A percentile compares a stretch with the other conserved stretches of the same genome.
phyloP scores from a whole-genome alignment of 2,113 vertebrate species.

The Ploceus nigricollis region DNA sequence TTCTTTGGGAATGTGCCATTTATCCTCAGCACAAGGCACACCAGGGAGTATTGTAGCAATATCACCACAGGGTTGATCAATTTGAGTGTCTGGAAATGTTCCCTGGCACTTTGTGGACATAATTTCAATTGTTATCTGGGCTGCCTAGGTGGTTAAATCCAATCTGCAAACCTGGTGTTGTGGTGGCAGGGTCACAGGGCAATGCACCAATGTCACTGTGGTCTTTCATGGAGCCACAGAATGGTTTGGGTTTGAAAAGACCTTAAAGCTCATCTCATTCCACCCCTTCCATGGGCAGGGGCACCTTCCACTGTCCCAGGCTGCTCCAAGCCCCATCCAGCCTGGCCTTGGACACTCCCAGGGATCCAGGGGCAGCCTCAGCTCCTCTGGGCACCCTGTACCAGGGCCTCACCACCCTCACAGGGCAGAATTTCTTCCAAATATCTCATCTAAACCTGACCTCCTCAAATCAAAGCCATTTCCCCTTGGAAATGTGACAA shows the following conservation, averaged over 20 bases:
- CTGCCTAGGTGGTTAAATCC: fast-evolving
- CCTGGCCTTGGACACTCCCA: background rate
- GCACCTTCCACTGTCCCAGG: fast-evolving
- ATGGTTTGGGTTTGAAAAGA: background rate
- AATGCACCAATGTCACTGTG: fast-evolving
- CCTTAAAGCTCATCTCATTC: fast-evolving
- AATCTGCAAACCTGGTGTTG: background rate
- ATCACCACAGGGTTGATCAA: fast-evolving
- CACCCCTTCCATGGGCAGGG: background rate
- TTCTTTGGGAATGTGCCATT: background rate
- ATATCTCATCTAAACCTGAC: background rate
- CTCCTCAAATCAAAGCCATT: background rate
- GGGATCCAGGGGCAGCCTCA: background rate
- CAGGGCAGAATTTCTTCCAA: fast-evolving
- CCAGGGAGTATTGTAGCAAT: background rate
- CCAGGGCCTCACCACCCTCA: fast-evolving
- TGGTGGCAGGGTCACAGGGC: background rate
- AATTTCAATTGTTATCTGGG: fast-evolving
- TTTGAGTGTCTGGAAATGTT: background rate
- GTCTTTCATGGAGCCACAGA: background rate
- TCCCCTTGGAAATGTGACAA: background rate
- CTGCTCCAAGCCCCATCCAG: fast-evolving
- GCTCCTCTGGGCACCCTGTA: background rate
- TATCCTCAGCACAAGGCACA: background rate
- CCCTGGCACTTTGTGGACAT: background rate